Percentiles rank a stretch among this genome's conserved stretches.
Conservation (phyloP, 2,113 vertebrate species). For the Porphyrio hochstetteri region DNA sequence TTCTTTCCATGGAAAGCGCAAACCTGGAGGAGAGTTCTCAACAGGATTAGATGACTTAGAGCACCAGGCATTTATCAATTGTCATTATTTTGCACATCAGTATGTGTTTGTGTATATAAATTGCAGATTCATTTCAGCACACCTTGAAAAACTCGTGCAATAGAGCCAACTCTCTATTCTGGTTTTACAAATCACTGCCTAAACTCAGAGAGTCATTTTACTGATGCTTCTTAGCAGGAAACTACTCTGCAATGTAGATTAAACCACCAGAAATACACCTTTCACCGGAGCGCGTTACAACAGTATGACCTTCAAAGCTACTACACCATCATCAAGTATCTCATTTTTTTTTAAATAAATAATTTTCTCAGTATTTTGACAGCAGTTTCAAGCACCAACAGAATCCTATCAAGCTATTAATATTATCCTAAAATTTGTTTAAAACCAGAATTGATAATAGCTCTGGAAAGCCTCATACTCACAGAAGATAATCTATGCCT, state of each 20-base stretch:
- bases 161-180: neutral
- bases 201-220: neutral
- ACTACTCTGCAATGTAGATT: slow-evolving; percentile 4
- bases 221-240: slow-evolving; percentile 31
- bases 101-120: neutral
- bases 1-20: neutral
- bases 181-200: neutral
- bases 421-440: slow-evolving; percentile 9
- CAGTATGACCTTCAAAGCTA: slow-evolving; percentile 26
- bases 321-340: neutral
- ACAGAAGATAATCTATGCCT: slow-evolving; percentile 34
- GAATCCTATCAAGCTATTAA: slow-evolving; percentile 12
- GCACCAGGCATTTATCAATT: neutral
- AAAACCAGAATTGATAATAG: slow-evolving; percentile 21
- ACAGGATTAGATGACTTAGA: neutral
- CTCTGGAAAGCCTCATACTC: slow-evolving; percentile 2
- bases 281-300: neutral
- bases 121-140: neutral
- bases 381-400: neutral
- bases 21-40: neutral
- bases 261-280: slow-evolving; percentile 36
- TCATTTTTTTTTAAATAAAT: neutral
- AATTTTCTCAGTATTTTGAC: neutral
- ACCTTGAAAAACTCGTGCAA: neutral
- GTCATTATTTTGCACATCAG: neutral